These are phyloP conservation scores for Pampusana beccarii DNA, from an alignment of 2,113 vertebrate species.

Conservation along the genomic window DNA sequence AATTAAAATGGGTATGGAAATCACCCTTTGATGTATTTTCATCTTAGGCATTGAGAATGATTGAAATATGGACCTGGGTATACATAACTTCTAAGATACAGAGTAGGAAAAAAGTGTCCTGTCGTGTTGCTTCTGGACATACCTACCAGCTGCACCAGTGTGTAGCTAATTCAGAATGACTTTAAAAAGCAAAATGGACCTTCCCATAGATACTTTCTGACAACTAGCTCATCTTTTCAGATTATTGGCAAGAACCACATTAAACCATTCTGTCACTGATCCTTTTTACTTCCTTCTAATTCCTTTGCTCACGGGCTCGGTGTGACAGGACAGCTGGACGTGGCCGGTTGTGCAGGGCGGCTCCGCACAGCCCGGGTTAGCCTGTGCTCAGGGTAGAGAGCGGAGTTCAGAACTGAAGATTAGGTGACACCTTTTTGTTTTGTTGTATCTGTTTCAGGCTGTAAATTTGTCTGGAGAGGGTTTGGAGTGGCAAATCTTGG, in stretches of 20 bases:
- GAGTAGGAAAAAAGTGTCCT: not conserved
- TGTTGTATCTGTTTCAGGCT: not conserved
- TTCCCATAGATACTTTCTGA: slow-evolving; percentile 41
- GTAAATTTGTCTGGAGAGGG: not conserved
- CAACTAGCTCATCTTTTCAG: slow-evolving; percentile 34
- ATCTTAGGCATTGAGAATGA: not conserved
- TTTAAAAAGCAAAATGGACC: not conserved
- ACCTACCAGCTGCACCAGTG: not conserved
- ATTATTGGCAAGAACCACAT: slow-evolving; percentile 31
- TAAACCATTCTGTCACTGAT: slow-evolving; percentile 42
- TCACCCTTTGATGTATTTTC: not conserved
- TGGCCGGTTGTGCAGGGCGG: not conserved
- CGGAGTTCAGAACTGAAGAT: not conserved
- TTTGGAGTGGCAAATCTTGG: not conserved
- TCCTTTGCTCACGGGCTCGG: not conserved
- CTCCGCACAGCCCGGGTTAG: not conserved
- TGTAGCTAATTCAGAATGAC: slow-evolving; percentile 25
- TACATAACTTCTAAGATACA: not conserved
- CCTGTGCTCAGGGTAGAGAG: not conserved
- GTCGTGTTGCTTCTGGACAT: not conserved
- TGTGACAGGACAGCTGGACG: not conserved
- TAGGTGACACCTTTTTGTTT: not conserved
- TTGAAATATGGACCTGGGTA: not conserved
- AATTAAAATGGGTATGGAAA: not conserved
- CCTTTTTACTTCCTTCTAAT: not conserved